These are phyloP conservation scores for Aplysina aerophoba DNA, from an alignment of 37 sponge, comb jelly and placozoan species.

Conservation along the genomic window DNA sequence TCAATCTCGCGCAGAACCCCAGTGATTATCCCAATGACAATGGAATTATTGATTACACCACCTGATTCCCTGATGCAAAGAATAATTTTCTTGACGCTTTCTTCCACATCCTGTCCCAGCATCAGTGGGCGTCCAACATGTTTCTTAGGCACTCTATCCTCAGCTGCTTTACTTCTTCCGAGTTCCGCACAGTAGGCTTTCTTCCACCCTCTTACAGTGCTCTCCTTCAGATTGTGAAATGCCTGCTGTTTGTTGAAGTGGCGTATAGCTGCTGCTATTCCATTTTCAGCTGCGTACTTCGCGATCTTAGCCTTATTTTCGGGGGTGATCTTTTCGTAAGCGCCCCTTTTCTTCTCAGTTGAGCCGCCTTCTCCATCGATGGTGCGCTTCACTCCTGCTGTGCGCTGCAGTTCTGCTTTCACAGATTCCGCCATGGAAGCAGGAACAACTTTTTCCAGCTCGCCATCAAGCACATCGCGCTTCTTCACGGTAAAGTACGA, in stretches of 20 bases:
- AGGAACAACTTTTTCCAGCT: too few relatives aligned
- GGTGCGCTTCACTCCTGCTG: too few relatives aligned
- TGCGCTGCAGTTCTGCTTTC: too few relatives aligned
- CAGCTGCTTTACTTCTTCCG: too few relatives aligned
- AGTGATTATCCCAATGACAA: neutral
- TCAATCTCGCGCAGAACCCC: neutral
- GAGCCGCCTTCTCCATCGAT: too few relatives aligned
- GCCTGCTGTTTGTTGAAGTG: constrained; percentile 1
- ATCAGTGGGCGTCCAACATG: neutral
- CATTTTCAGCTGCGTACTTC: constrained; percentile 9
- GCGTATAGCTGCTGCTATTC: neutral
- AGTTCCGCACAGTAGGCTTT: neutral
- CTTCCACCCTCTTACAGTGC: neutral
- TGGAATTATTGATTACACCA: constrained; percentile 1
- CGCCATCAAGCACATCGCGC: too few relatives aligned
- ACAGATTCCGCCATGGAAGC: too few relatives aligned
- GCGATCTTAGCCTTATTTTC: constrained; percentile 24
- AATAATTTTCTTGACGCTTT: neutral
- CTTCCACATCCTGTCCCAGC: constrained; percentile 13
- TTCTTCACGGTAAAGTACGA: too few relatives aligned
- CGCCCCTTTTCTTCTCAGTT: neutral
- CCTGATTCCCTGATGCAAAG: neutral
- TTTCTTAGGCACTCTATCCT: too few relatives aligned
- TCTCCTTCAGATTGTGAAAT: neutral
- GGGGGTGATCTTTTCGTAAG: neutral